Evolutionary conservation across 2,113 vertebrate genomes (phyloP).

Genomic region (Ailurus styani): DNA sequence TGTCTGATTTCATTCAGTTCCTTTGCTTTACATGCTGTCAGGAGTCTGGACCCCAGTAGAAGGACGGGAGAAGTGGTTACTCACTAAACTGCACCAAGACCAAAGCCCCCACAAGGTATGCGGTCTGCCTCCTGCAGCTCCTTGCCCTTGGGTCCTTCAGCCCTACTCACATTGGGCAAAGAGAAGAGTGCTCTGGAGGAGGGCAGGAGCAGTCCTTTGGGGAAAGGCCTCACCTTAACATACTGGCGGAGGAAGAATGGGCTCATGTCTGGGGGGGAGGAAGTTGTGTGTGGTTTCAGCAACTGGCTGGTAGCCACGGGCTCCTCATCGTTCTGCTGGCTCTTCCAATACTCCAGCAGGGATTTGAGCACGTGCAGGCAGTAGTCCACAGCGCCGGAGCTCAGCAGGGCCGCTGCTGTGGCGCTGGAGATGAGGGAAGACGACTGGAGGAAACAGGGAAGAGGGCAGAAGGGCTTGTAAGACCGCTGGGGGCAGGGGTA

Average conservation of each 20-base stretch:
- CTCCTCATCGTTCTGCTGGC: constrained; percentile 96
- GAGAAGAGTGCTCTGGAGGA: background rate
- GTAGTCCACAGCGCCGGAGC: constrained; percentile 96
- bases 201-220: background rate
- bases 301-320: constrained; percentile 92
- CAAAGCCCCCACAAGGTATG: background rate
- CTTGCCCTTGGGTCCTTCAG: background rate
- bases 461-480: background rate
- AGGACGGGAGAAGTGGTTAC: background rate
- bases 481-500: background rate
- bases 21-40: background rate
- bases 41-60: background rate
- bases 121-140: background rate
- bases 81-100: background rate
- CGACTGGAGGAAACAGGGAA: constrained; percentile 80
- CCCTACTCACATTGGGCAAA: too few species aligned
- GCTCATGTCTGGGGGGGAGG: constrained; percentile 98
- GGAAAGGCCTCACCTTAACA: constrained; percentile 89
- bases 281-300: constrained; percentile 94
- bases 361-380: constrained; percentile 97
- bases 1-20: background rate
- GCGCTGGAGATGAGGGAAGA: constrained; percentile 98
- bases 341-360: constrained; percentile 97
- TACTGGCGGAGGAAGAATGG: constrained; percentile 98
- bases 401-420: constrained; percentile 94